Conservation (phyloP, 2,797 vertebrate genomes). For the Schizopygopsis malacanthus region DNA sequence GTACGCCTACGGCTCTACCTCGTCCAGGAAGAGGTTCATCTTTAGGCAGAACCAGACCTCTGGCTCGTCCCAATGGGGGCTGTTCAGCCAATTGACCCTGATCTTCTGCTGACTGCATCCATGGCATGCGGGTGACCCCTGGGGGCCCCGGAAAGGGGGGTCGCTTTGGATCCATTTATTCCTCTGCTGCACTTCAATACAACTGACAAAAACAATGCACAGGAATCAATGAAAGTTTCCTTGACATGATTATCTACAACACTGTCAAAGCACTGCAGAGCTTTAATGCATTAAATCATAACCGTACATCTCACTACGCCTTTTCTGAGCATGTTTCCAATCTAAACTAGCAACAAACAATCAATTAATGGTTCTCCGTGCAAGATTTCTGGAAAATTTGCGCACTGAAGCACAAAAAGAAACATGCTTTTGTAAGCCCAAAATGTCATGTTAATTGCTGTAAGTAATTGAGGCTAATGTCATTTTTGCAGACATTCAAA, state of each 20-base stretch:
- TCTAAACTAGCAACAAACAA: not conserved
- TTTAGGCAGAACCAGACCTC: constrained; percentile 62
- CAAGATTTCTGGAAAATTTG: not conserved
- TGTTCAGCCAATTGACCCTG: constrained; percentile 57
- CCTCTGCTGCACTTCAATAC: not conserved
- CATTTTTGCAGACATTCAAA: not conserved
- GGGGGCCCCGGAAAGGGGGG: constrained; percentile 53
- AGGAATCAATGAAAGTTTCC: not conserved
- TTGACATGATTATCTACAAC: not conserved
- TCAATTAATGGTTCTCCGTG: not conserved
- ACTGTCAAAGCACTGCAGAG: not conserved
- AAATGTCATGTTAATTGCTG: not conserved
- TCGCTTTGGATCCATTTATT: constrained; percentile 73
- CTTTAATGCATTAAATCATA: not conserved
- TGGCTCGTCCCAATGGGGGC: constrained; percentile 59
- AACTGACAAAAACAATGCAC: not conserved
- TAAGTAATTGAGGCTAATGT: not conserved
- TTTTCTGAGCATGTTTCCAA: not conserved
- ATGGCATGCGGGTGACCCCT: constrained; percentile 46
- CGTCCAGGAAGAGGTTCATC: constrained; percentile 58
- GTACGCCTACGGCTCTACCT: constrained; percentile 61
- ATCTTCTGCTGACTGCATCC: constrained; percentile 57
- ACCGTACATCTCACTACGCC: not conserved
- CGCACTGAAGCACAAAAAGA: not conserved
- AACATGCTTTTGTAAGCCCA: not conserved